phyloP scores from a whole-genome alignment of 2,797 vertebrate species.

The Graptemys geographica region DNA sequence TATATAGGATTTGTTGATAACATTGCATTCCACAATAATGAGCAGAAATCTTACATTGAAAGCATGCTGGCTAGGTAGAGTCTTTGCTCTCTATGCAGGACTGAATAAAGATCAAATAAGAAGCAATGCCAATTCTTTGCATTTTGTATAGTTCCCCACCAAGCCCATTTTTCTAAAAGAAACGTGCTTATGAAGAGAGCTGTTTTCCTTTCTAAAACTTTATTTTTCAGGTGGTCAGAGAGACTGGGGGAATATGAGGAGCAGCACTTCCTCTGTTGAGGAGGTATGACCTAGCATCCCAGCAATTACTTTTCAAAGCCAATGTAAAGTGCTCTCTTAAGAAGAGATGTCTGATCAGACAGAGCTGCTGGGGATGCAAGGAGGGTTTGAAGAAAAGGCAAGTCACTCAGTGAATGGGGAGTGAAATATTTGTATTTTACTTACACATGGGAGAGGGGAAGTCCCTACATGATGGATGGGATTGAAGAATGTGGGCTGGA shows the following conservation, averaged over 20 bases:
- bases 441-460: not conserved
- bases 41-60: not conserved
- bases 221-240: not conserved
- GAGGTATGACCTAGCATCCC: not conserved
- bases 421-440: not conserved
- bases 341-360: not conserved
- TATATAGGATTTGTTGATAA: not conserved
- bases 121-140: not conserved
- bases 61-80: not conserved
- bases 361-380: not conserved
- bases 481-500: not conserved
- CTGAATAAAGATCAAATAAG: not conserved
- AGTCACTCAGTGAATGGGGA: not conserved
- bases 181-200: not conserved
- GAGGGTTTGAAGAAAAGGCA: not conserved
- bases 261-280: not conserved
- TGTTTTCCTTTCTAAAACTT: not conserved
- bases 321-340: not conserved
- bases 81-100: not conserved
- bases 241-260: not conserved
- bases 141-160: not conserved
- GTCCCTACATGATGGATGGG: not conserved
- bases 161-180: not conserved
- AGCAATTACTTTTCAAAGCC: not conserved
- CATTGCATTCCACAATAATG: not conserved